Evolutionary conservation across 2,888 invertebrate genomes (phyloP).

Genomic region (Oligia fasciuncula): DNA sequence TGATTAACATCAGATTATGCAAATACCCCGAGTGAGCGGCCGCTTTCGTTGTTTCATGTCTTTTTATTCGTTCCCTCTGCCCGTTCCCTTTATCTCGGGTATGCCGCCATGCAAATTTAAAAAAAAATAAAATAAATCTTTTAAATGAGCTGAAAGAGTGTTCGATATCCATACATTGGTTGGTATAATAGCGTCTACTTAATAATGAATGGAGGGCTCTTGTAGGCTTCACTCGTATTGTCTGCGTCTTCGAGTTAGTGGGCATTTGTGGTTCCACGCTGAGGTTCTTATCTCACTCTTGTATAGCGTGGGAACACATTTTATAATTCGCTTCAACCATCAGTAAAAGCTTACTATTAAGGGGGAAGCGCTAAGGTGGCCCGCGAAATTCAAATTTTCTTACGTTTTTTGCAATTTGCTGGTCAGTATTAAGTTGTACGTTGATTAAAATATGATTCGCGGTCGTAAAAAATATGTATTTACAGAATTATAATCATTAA

Average conservation of each 20-base stretch:
- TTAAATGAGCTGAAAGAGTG: conserved; percentile 88
- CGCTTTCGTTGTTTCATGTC: conserved; percentile 86
- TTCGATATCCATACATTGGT: conserved; percentile 85
- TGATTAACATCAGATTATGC: conserved; percentile 90
- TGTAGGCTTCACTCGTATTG: conserved; percentile 80
- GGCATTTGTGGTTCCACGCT: conserved; percentile 72
- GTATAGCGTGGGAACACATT: conserved; percentile 77
- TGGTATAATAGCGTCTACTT: conserved; percentile 84
- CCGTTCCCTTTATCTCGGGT: conserved; percentile 86
- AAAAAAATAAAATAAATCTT: conserved; percentile 83
- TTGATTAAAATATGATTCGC: too few relatives aligned
- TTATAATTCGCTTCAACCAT: conserved; percentile 33
- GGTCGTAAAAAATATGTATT: too few relatives aligned
- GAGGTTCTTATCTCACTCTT: conserved; percentile 70
- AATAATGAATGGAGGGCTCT: conserved; percentile 84
- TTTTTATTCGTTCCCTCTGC: conserved; percentile 84
- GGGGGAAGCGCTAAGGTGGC: too few relatives aligned
- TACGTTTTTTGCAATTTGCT: too few relatives aligned
- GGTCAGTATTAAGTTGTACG: too few relatives aligned
- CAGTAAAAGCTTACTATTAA: conserved; percentile 21
- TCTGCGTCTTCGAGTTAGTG: conserved; percentile 74
- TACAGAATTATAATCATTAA: too few relatives aligned
- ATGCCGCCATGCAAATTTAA: conserved; percentile 87
- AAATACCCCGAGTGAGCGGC: conserved; percentile 87
- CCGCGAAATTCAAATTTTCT: too few relatives aligned